These are phyloP conservation scores for Cataglyphis livida DNA, from an alignment of 2,888 invertebrate genomes.

Conservation along the genomic window DNA sequence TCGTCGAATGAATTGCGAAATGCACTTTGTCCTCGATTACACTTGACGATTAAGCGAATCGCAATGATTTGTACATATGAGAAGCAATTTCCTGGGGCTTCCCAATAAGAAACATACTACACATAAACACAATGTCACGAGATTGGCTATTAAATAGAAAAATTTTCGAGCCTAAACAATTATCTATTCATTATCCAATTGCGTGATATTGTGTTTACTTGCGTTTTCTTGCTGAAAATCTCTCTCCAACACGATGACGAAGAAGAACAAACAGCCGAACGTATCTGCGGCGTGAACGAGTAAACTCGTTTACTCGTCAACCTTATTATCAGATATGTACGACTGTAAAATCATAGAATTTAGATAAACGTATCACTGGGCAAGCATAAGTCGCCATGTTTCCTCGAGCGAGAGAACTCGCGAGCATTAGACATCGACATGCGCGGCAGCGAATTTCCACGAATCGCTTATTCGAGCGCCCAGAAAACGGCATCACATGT, in stretches of 20 bases:
- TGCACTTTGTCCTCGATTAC: neutral
- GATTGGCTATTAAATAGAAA: neutral
- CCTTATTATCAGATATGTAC: neutral
- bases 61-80: neutral
- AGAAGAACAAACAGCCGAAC: neutral
- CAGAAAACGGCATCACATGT: neutral
- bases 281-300: neutral
- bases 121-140: neutral
- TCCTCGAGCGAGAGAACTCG: neutral
- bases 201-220: neutral
- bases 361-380: neutral
- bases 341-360: neutral
- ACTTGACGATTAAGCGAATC: neutral
- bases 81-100: neutral
- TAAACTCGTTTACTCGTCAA: constrained; percentile 3
- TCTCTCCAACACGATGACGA: neutral
- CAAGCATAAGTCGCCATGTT: constrained; percentile 16
- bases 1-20: constrained; percentile 13
- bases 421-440: neutral
- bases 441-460: constrained; percentile 3
- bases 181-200: neutral
- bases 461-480: neutral
- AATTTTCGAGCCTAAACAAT: neutral
- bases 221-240: neutral
- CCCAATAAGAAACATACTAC: neutral